Conservation (phyloP, 1,140 invertebrate genomes). For the Pogonomyrmex barbatus region DNA sequence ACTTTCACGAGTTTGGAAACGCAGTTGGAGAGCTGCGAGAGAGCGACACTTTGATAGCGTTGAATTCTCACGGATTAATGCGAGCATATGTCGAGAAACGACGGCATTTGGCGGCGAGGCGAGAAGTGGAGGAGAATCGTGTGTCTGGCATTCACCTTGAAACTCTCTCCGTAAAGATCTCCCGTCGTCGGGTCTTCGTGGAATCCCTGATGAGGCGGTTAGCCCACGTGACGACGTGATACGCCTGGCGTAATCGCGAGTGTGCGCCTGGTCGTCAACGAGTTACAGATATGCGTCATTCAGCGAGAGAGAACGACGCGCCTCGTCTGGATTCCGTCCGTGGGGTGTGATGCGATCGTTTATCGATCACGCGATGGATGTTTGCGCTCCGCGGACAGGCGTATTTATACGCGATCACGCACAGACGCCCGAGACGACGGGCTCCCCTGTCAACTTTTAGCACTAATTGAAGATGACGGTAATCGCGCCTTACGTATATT, state of each 20-base stretch:
- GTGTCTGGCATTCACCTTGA: constrained; percentile 50
- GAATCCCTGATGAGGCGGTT: constrained; percentile 48
- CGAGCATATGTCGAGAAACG: constrained; percentile 38
- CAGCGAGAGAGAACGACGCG: neutral
- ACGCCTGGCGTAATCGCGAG: constrained; percentile 36
- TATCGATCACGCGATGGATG: constrained; percentile 62
- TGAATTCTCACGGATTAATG: constrained; percentile 54
- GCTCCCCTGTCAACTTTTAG: constrained; percentile 20
- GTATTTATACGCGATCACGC: constrained; percentile 38
- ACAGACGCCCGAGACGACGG: neutral
- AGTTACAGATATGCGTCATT: constrained; percentile 48
- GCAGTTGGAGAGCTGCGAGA: neutral
- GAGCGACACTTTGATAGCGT: neutral
- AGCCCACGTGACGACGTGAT: constrained; percentile 41
- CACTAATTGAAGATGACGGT: constrained; percentile 47
- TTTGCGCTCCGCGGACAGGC: constrained; percentile 31
- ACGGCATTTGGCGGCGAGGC: constrained; percentile 3
- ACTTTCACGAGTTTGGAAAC: neutral
- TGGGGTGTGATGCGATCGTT: constrained; percentile 42
- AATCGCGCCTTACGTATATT: constrained; percentile 16
- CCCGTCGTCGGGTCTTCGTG: constrained; percentile 32
- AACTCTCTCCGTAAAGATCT: constrained; percentile 37
- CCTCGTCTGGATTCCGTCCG: constrained; percentile 6
- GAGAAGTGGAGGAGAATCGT: constrained; percentile 9
- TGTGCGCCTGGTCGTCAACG: neutral